Evolutionary conservation across 1,140 invertebrate species (phyloP), one percentile per base, ranked within the genome.

Genomic region (Lethrus apterus): DNA sequence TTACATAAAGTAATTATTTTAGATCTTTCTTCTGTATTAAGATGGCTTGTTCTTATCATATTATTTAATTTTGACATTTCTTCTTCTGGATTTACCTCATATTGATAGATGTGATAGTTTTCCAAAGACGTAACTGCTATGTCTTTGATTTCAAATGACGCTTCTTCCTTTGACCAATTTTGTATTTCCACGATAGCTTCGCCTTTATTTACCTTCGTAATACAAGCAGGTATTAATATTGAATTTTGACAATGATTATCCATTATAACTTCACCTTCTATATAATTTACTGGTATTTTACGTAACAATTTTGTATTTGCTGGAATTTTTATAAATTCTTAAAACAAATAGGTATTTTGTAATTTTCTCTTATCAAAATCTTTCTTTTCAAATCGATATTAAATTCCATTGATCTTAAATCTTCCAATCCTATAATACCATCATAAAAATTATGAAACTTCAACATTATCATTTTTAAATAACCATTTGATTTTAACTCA

Each of bases 71-170:
- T 36, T 3, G 19, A 10, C 11, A 36, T 10, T 36, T 8, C 8
- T 11, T 19, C 17, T 36, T 17, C 21, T 10, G 19, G 17, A 20
- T 36, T n/a, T 36, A 20, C 11, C 15, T 18, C 9, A 19, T 36
- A 36, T 36, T 36, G 34, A 36, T 36, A 36, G 10, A 36, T 20
- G 13, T 36, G 34, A 36, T 36, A 36, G 21, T 36, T 36, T 36
- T 19, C 34, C 21, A 36, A 5, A 10, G 34, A 10, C 8, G 4
- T 36, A 13, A 20, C 3, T 36, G 19, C 21, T 36, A 36, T 20
- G 7, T 17, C 17, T 36, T 20, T 36, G 10, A 36, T 36, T 36
- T 36, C 5, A 19, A 36, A 10, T 15, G 2, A 9, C 21, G 19
- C 7, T 18, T 36, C 34, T 19, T 10, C 3, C n/a, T 36, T 8